Conservation (phyloP, 2,113 vertebrate species). For the Paradoxurus hermaphroditus region DNA sequence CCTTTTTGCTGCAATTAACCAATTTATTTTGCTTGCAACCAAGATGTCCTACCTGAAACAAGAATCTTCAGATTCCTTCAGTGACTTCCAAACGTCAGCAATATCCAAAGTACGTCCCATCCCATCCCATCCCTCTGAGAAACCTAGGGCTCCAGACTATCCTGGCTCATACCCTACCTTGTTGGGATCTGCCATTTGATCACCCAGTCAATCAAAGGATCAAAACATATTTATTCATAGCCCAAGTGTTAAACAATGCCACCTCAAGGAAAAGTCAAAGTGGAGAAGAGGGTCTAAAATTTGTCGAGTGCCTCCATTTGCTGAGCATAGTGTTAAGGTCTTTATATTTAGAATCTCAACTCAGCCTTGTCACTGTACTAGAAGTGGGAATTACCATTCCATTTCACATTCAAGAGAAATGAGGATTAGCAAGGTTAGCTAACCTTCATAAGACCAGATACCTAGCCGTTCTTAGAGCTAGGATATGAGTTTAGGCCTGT, state of each 20-base stretch:
- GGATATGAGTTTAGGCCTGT: not conserved
- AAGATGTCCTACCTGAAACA: not conserved
- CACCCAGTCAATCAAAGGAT: not conserved
- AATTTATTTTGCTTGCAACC: not conserved
- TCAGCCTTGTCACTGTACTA: not conserved
- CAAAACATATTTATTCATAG: not conserved
- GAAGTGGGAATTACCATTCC: not conserved
- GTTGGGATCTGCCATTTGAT: not conserved
- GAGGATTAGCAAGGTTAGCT: not conserved
- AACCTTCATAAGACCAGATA: not conserved
- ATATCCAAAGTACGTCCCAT: not conserved
- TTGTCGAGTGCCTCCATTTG: not conserved
- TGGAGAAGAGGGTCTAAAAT: not conserved
- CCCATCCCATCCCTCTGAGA: not conserved
- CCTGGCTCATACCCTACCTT: not conserved
- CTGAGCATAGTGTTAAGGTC: not conserved
- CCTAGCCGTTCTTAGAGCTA: not conserved
- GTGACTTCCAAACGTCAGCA: not conserved
- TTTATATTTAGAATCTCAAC: not conserved
- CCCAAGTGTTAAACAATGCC: not conserved
- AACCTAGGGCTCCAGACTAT: not conserved
- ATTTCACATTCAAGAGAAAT: not conserved
- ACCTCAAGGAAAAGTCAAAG: not conserved
- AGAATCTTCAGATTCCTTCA: not conserved
- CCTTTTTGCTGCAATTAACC: not conserved